Evolutionary conservation across 2,797 vertebrate genomes (phyloP).

Genomic region (Pygocentrus nattereri): DNA sequence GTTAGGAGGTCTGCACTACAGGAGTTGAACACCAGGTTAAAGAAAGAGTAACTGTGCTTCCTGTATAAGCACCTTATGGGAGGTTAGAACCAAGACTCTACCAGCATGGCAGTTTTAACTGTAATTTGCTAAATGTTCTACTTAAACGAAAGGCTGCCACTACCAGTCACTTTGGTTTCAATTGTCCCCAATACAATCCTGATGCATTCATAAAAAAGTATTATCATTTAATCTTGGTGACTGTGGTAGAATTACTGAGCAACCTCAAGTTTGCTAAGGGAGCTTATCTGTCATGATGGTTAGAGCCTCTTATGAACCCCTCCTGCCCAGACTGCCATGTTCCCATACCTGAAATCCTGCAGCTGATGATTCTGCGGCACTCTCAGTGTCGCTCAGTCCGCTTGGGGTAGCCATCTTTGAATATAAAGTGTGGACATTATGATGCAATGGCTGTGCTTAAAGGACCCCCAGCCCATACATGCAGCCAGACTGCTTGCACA

Average conservation of each 20-base stretch:
- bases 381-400: constrained; percentile 68
- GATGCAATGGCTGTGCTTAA: constrained; percentile 16
- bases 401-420: constrained; percentile 73
- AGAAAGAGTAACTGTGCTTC: neutral
- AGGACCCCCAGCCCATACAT: neutral
- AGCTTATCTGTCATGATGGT: neutral
- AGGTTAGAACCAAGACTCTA: constrained; percentile 8
- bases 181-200: too few relatives aligned
- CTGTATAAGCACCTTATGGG: neutral
- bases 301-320: neutral
- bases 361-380: constrained; percentile 65
- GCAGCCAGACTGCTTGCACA: neutral
- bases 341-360: constrained; percentile 77
- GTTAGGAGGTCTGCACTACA: neutral
- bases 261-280: neutral
- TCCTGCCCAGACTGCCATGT: neutral
- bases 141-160: neutral
- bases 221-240: neutral
- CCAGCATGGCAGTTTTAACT: constrained; percentile 12
- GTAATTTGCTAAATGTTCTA: neutral
- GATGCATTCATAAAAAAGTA: too few relatives aligned
- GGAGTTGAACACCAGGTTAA: constrained; percentile 2
- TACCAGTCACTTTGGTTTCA: neutral
- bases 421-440: constrained; percentile 44
- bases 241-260: neutral